Percentiles rank a stretch among this genome's conserved stretches.
phyloP scores from a whole-genome alignment of 1,140 invertebrate genomes.

The Pseudomyrmex cubaensis region DNA sequence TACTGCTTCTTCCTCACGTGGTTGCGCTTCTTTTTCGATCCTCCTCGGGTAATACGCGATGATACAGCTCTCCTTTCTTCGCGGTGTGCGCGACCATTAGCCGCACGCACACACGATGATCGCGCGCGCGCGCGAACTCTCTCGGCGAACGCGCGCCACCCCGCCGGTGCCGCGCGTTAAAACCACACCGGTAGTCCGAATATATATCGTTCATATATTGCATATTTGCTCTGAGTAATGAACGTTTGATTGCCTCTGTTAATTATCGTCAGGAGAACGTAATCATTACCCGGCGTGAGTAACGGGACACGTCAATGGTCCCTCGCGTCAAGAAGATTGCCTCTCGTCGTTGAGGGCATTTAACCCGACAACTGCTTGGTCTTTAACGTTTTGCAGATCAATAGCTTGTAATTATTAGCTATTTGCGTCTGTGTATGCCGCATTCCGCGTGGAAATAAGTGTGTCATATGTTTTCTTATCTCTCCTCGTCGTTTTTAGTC shows the following conservation, averaged over 20 bases:
- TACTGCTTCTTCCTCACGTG: neutral
- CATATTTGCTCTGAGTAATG: slow-evolving; percentile 70
- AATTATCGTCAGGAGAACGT: slow-evolving; percentile 65
- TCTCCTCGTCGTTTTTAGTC: neutral
- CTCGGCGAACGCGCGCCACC: slow-evolving; percentile 6
- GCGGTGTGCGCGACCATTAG: slow-evolving; percentile 58
- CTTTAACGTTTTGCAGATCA: slow-evolving; percentile 44
- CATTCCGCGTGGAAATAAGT: too few relatives aligned
- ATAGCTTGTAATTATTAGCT: slow-evolving; percentile 34
- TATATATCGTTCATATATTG: slow-evolving; percentile 67
- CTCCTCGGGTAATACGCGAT: neutral
- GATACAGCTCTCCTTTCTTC: neutral
- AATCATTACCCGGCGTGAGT: slow-evolving; percentile 52
- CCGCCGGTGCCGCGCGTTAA: slow-evolving; percentile 4
- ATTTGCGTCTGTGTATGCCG: neutral
- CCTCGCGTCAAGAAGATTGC: slow-evolving; percentile 26
- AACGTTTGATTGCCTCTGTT: slow-evolving; percentile 66
- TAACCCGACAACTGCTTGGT: slow-evolving; percentile 6
- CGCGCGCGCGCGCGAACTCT: neutral
- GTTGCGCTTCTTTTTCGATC: slow-evolving; percentile 16
- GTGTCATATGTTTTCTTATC: slow-evolving; percentile 6
- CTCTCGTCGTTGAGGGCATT: neutral
- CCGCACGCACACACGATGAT: slow-evolving; percentile 45
- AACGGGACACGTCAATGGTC: slow-evolving; percentile 57
- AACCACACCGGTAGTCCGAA: slow-evolving; percentile 12